Evolutionary conservation across 2,797 vertebrate genomes (phyloP).

Genomic region (Mastacembelus armatus): DNA sequence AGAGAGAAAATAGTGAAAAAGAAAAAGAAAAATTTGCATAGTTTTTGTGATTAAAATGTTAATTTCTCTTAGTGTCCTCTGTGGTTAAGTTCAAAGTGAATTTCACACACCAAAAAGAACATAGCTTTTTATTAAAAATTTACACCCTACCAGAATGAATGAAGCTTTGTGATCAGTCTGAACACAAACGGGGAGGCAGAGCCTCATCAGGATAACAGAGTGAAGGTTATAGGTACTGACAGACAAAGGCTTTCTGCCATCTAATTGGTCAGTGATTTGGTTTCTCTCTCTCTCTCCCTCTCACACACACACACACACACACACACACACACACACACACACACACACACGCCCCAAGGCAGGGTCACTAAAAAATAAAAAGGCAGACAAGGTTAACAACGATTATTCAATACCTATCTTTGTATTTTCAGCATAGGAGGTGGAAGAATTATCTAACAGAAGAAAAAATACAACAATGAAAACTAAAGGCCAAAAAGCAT

Average conservation of each 20-base stretch:
- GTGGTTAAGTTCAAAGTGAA: too few species aligned
- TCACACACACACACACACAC: slow-evolving; percentile 8
- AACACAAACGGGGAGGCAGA: slow-evolving; percentile 4
- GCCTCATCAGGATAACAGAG: slow-evolving; percentile 30
- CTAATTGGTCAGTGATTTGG: slow-evolving; percentile 47
- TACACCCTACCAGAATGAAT: neutral
- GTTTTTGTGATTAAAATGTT: too few species aligned
- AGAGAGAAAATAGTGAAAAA: too few species aligned
- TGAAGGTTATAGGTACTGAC: slow-evolving; percentile 64
- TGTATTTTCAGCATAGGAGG: slow-evolving; percentile 32
- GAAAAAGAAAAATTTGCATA: neutral
- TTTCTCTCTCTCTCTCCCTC: too few species aligned
- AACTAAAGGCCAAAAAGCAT: slow-evolving; percentile 6
- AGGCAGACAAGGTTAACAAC: slow-evolving; percentile 64
- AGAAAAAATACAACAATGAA: neutral
- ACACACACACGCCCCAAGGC: slow-evolving; percentile 41
- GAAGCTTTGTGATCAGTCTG: neutral
- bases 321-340: slow-evolving; percentile 24
- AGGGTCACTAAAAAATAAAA: slow-evolving; percentile 48
- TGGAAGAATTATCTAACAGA: slow-evolving; percentile 47
- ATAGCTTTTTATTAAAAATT: neutral
- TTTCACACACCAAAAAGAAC: neutral
- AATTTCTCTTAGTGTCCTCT: too few species aligned
- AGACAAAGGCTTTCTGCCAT: slow-evolving; percentile 50
- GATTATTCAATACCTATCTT: slow-evolving; percentile 60